phyloP scores from a whole-genome alignment of 2,797 vertebrate species.

The Amphiprion clarkii region DNA sequence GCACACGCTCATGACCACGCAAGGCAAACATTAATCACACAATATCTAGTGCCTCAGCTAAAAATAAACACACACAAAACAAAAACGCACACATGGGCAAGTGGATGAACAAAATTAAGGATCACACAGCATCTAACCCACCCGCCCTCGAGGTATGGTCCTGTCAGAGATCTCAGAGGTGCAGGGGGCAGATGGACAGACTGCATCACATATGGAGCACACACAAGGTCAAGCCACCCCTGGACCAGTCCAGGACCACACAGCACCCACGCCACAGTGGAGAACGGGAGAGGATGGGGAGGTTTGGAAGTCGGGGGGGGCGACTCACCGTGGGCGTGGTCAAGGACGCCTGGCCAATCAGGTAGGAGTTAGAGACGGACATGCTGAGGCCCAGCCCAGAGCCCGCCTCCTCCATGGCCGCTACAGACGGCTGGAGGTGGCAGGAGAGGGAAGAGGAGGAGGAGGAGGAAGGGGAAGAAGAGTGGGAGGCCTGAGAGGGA shows the following conservation, averaged over 20 bases:
- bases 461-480: conserved; percentile 91
- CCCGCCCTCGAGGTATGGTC: conserved; percentile 5
- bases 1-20: conserved; percentile 35
- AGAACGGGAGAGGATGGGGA: conserved; percentile 32
- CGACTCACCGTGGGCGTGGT: conserved; percentile 89
- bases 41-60: conserved; percentile 8
- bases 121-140: conserved; percentile 60
- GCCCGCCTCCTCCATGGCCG: conserved; percentile 92
- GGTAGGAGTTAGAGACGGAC: conserved; percentile 99
- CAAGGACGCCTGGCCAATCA: conserved; percentile 95
- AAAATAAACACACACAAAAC: conserved; percentile 9
- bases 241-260: conserved; percentile 62
- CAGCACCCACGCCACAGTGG: conserved; percentile 57
- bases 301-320: background rate
- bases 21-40: conserved; percentile 42
- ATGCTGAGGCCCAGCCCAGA: conserved; percentile 95
- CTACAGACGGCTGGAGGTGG: conserved; percentile 96
- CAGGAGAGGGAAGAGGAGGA: conserved; percentile 97
- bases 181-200: conserved; percentile 35
- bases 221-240: conserved; percentile 44
- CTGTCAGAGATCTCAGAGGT: conserved; percentile 11
- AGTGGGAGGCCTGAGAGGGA: conserved; percentile 89
- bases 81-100: conserved; percentile 55
- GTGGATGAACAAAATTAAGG: conserved; percentile 44
- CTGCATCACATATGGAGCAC: conserved; percentile 51